These are phyloP conservation scores for Microctonus aethiopoides DNA, from an alignment of 2,888 invertebrate genomes.

Conservation along the genomic window DNA sequence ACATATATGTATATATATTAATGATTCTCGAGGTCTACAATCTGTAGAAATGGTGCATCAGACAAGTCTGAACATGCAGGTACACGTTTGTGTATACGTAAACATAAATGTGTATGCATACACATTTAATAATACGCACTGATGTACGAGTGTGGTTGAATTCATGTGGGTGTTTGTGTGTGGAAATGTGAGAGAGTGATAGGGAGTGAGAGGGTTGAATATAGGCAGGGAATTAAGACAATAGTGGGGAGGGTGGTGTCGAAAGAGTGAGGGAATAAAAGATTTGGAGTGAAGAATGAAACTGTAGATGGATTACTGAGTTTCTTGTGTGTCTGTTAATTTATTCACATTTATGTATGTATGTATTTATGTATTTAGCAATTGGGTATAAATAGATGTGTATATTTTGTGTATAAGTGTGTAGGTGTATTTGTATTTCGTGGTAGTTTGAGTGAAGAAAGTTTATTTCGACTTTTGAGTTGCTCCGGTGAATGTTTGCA, in stretches of 20 bases:
- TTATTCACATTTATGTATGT: too few species aligned
- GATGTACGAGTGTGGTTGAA: background rate
- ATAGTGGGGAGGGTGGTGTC: background rate
- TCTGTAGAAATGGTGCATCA: constrained; percentile 40
- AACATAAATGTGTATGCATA: background rate
- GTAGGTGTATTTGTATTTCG: too few species aligned
- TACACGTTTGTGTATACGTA: constrained; percentile 12
- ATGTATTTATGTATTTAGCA: too few species aligned
- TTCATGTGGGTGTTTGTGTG: background rate
- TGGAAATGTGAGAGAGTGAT: too few species aligned
- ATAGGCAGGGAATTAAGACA: constrained; percentile 9
- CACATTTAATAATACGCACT: too few species aligned
- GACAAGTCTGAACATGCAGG: constrained; percentile 4
- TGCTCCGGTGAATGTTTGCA: too few species aligned
- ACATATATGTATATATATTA: background rate
- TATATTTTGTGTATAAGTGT: too few species aligned
- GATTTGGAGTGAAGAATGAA: background rate
- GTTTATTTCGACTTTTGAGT: too few species aligned
- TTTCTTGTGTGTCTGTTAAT: background rate
- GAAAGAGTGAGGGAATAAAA: too few species aligned
- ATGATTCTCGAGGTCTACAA: constrained; percentile 10
- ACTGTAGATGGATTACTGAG: background rate
- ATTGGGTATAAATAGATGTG: too few species aligned
- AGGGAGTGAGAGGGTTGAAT: too few species aligned
- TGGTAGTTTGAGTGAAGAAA: too few species aligned